phyloP scores from a whole-genome alignment of 2,797 vertebrate genomes.

The Hyperoplus lanceolatus region DNA sequence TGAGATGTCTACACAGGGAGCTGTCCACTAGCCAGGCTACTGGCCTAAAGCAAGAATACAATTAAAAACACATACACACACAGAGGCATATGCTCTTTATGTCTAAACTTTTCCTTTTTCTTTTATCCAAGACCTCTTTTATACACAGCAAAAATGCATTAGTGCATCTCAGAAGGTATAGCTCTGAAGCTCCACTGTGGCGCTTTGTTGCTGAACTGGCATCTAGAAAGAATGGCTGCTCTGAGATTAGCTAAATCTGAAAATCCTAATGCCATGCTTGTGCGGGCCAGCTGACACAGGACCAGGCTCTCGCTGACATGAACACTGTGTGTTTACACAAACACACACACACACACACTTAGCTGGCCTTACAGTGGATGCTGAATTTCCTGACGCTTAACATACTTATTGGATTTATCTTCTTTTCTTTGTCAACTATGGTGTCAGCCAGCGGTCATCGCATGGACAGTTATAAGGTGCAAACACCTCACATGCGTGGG shows the following conservation, averaged over 20 bases:
- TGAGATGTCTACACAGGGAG: slow-evolving; percentile 72
- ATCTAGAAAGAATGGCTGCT: slow-evolving; percentile 52
- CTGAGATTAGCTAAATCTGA: slow-evolving; percentile 74
- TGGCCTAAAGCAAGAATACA: slow-evolving; percentile 41
- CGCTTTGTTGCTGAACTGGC: slow-evolving; percentile 48
- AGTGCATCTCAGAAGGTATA: slow-evolving; percentile 22
- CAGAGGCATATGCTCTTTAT: slow-evolving; percentile 9
- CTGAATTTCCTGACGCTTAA: slow-evolving; percentile 54
- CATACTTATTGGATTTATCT: slow-evolving; percentile 51
- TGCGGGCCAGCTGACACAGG: slow-evolving; percentile 67
- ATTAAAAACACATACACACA: slow-evolving; percentile 19
- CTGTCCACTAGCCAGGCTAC: slow-evolving; percentile 62
- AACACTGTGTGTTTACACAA: slow-evolving; percentile 39
- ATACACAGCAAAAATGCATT: not conserved
- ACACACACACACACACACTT: slow-evolving; percentile 1
- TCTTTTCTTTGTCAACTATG: slow-evolving; percentile 37
- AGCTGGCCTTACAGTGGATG: slow-evolving; percentile 25
- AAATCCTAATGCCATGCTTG: slow-evolving; percentile 70
- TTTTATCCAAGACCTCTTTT: not conserved
- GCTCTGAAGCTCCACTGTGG: slow-evolving; percentile 25
- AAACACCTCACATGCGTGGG: not conserved
- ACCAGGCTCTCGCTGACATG: slow-evolving; percentile 60
- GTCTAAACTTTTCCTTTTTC: not conserved
- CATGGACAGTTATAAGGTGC: slow-evolving; percentile 1
- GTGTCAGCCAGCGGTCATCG: slow-evolving; percentile 53